These are phyloP conservation scores for Dexiosoma caninum DNA, from an alignment of 2,888 invertebrate species.

Conservation along the genomic window DNA sequence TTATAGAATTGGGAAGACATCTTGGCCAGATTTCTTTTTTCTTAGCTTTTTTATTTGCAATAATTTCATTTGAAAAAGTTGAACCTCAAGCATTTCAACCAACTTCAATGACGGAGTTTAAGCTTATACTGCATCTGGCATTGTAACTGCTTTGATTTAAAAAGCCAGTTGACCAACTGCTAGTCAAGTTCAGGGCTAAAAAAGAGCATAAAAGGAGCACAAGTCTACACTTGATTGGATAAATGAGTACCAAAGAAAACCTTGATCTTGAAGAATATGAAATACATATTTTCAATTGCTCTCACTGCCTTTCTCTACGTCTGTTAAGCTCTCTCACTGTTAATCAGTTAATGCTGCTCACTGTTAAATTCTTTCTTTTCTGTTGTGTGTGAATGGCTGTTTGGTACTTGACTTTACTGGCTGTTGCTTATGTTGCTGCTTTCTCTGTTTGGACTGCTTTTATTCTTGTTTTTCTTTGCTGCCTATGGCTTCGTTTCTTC, in stretches of 20 bases:
- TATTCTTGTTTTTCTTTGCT: conserved; percentile 15
- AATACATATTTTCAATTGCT: background rate
- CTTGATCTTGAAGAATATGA: conserved; percentile 34
- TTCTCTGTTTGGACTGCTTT: conserved; percentile 19
- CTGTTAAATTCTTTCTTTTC: background rate
- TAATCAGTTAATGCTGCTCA: background rate
- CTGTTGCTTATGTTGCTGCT: conserved; percentile 26
- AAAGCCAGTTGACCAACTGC: background rate
- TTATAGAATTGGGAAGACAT: conserved; percentile 22
- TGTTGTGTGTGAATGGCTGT: background rate
- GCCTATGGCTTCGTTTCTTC: background rate
- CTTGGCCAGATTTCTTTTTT: conserved; percentile 19
- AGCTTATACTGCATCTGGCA: background rate
- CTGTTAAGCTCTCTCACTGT: conserved; percentile 13
- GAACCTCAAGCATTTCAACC: no score
- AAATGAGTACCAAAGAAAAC: conserved; percentile 8
- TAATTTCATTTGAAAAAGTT: background rate
- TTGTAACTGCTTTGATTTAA: background rate
- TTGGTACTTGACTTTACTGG: background rate
- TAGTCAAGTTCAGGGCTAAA: conserved; percentile 59
- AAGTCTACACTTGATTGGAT: conserved; percentile 38
- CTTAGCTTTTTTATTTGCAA: background rate
- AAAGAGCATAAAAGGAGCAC: conserved; percentile 14
- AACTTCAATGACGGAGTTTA: background rate
- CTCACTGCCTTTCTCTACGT: background rate